Conservation (phyloP, 2,888 invertebrate genomes). For the Brenthis ino region DNA sequence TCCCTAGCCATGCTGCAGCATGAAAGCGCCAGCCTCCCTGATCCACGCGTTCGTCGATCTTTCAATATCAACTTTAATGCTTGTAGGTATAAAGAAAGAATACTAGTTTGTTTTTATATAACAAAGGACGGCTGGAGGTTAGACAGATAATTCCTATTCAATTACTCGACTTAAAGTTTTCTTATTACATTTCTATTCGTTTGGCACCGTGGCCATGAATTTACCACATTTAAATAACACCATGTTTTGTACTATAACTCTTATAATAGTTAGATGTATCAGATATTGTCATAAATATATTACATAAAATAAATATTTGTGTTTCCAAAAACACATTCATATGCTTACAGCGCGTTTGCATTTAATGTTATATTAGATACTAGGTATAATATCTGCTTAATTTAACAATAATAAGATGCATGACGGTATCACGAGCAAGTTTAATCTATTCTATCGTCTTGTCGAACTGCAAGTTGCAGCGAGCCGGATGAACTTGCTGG, state of each 20-base stretch:
- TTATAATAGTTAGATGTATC: no score
- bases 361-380: background rate
- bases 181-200: no score
- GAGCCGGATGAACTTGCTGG: conserved; percentile 54
- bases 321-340: background rate
- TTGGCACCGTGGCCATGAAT: no score
- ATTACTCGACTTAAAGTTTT: background rate
- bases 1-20: conserved; percentile 41
- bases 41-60: conserved; percentile 35
- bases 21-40: conserved; percentile 36
- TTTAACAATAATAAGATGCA: conserved; percentile 10
- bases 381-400: background rate
- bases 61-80: conserved; percentile 38
- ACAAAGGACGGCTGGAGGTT: background rate
- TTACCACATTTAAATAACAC: no score
- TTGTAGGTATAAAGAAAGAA: conserved; percentile 20
- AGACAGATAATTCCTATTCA: background rate
- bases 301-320: no score
- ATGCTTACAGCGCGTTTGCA: no score
- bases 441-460: conserved; percentile 38
- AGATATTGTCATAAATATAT: no score
- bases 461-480: conserved; percentile 45
- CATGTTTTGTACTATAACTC: no score
- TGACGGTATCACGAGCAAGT: conserved; percentile 19
- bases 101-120: conserved; percentile 12